Conservation (phyloP, 2,888 invertebrate genomes). For the Drosophila demipolita region DNA sequence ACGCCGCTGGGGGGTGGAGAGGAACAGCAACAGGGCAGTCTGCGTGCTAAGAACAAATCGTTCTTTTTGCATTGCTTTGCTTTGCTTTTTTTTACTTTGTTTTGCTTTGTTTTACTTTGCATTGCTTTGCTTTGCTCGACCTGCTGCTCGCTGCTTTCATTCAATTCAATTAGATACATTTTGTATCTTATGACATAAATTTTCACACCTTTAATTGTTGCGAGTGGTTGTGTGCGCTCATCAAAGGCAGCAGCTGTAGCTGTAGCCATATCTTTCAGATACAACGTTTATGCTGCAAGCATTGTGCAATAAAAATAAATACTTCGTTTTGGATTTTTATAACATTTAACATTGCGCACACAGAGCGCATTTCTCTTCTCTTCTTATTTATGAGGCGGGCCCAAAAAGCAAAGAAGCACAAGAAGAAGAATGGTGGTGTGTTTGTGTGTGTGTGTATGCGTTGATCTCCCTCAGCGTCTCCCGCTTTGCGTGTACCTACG, state of each 20-base stretch:
- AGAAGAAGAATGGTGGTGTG: constrained; percentile 29
- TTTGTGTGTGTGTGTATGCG: constrained; percentile 38
- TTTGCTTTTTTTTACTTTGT: neutral
- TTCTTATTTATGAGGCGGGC: constrained; percentile 70
- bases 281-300: constrained; percentile 54
- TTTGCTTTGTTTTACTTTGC: neutral
- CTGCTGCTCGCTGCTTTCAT: constrained; percentile 50
- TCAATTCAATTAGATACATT: constrained; percentile 82
- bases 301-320: constrained; percentile 78
- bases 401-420: constrained; percentile 40
- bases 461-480: constrained; percentile 42
- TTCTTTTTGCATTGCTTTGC: constrained; percentile 21
- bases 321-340: constrained; percentile 65
- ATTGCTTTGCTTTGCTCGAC: neutral
- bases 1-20: too few species aligned
- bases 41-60: constrained; percentile 76
- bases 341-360: constrained; percentile 75
- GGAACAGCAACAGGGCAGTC: neutral
- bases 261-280: constrained; percentile 55
- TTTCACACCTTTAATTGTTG: constrained; percentile 73
- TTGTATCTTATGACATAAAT: constrained; percentile 81
- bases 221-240: constrained; percentile 9
- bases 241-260: constrained; percentile 19
- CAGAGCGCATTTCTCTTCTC: constrained; percentile 51
- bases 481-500: constrained; percentile 56